Conservation (phyloP, 2,888 invertebrate genomes). For the Strigamia maritima region DNA sequence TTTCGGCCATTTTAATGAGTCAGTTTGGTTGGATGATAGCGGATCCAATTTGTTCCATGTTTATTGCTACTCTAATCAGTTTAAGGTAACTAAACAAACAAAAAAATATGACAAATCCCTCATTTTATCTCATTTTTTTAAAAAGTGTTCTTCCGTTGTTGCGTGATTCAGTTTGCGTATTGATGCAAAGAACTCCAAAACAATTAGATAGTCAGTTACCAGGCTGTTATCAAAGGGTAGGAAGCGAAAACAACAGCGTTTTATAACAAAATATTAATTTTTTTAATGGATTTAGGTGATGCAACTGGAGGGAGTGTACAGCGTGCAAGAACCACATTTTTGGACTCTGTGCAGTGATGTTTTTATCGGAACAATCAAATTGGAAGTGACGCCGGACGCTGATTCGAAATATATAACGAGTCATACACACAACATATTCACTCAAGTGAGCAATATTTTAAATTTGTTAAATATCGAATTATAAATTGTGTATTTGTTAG, state of each 20-base stretch:
- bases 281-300: slow-evolving; percentile 55
- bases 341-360: slow-evolving; percentile 96
- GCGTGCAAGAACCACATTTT: slow-evolving; percentile 95
- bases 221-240: slow-evolving; percentile 42
- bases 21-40: slow-evolving; percentile 98
- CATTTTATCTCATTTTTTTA: slow-evolving; percentile 52
- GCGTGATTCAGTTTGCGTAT: slow-evolving; percentile 39
- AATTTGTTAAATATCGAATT: neutral
- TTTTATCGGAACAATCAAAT: slow-evolving; percentile 86
- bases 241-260: too few species aligned
- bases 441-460: slow-evolving; percentile 58
- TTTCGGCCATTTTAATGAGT: slow-evolving; percentile 89
- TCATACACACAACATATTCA: slow-evolving; percentile 91
- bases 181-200: slow-evolving; percentile 42
- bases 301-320: slow-evolving; percentile 85
- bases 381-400: slow-evolving; percentile 90
- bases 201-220: slow-evolving; percentile 41
- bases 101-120: neutral
- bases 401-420: slow-evolving; percentile 90
- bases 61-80: slow-evolving; percentile 85
- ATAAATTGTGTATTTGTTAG: slow-evolving; percentile 45
- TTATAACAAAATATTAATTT: neutral
- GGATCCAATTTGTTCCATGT: slow-evolving; percentile 96
- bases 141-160: slow-evolving; percentile 41
- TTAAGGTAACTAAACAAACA: slow-evolving; percentile 64